Evolutionary conservation across 2,797 vertebrate species (phyloP).

Genomic region (Diplodus sargus): DNA sequence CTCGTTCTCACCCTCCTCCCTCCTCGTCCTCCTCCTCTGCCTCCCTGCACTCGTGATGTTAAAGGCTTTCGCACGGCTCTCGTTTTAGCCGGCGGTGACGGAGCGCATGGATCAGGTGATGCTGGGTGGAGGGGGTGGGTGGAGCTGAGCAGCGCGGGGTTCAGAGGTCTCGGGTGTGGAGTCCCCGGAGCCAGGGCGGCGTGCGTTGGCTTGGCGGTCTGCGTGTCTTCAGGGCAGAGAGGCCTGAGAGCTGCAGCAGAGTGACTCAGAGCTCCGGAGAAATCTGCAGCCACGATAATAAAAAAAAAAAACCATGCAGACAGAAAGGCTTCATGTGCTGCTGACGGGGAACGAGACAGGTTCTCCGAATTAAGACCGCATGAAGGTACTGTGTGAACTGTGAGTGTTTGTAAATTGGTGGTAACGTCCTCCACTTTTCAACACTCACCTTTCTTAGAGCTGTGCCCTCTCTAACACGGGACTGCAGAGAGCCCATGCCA

Average conservation of each 20-base stretch:
- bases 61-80: conserved; percentile 25
- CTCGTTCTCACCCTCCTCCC: background rate
- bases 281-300: conserved; percentile 8
- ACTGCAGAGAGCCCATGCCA: background rate
- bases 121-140: conserved; percentile 49
- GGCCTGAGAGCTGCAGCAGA: conserved; percentile 42
- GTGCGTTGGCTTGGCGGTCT: conserved; percentile 45
- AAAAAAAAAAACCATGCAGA: conserved; percentile 5
- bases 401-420: background rate
- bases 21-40: conserved; percentile 1
- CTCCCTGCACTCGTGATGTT: conserved; percentile 42
- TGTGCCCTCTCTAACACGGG: background rate
- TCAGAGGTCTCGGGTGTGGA: conserved; percentile 52
- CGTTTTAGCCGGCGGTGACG: conserved; percentile 34
- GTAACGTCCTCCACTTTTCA: background rate
- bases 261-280: conserved; percentile 56
- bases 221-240: conserved; percentile 48
- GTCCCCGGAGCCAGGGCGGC: conserved; percentile 50
- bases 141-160: conserved; percentile 41
- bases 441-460: background rate
- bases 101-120: conserved; percentile 42
- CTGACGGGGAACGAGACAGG: background rate
- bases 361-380: background rate
- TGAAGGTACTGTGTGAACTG: background rate
- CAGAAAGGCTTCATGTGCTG: conserved; percentile 29